phyloP scores from a whole-genome alignment of 1,140 invertebrate genomes.

The Papilio dardanus region DNA sequence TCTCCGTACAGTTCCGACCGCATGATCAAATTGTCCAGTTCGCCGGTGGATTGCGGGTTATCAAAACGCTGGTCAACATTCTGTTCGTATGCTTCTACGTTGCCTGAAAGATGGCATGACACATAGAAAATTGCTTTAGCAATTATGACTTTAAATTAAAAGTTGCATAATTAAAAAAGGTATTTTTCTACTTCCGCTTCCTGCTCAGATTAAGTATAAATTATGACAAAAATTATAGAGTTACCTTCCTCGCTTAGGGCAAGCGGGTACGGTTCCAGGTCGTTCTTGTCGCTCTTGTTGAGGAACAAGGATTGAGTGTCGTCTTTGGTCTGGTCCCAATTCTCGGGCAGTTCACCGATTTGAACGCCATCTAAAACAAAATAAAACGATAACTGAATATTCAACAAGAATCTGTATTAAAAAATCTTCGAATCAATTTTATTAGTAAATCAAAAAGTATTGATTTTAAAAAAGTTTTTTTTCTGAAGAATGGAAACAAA shows the following conservation, averaged over 20 bases:
- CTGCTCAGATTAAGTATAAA: neutral
- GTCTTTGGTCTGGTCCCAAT: constrained; percentile 82
- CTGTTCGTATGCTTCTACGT: constrained; percentile 73
- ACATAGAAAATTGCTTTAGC: neutral
- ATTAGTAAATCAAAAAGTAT: no score
- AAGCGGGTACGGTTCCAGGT: constrained; percentile 81
- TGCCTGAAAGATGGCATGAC: constrained; percentile 56
- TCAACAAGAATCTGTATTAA: neutral
- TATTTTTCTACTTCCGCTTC: no score
- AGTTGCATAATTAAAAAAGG: no score
- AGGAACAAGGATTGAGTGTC: constrained; percentile 80
- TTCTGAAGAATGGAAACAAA: no score
- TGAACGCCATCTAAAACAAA: constrained; percentile 67
- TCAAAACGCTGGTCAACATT: constrained; percentile 69
- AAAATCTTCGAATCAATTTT: no score
- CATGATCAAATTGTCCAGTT: constrained; percentile 79
- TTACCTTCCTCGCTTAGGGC: constrained; percentile 82
- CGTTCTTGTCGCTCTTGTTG: constrained; percentile 82
- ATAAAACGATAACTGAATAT: neutral
- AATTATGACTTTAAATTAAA: no score
- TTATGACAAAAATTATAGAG: neutral
- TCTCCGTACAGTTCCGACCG: constrained; percentile 79
- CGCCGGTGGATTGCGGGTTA: constrained; percentile 64
- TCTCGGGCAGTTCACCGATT: constrained; percentile 77
- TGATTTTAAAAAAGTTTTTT: no score